Conservation (phyloP, 2,888 invertebrate genomes). For the Diaperis boleti region DNA sequence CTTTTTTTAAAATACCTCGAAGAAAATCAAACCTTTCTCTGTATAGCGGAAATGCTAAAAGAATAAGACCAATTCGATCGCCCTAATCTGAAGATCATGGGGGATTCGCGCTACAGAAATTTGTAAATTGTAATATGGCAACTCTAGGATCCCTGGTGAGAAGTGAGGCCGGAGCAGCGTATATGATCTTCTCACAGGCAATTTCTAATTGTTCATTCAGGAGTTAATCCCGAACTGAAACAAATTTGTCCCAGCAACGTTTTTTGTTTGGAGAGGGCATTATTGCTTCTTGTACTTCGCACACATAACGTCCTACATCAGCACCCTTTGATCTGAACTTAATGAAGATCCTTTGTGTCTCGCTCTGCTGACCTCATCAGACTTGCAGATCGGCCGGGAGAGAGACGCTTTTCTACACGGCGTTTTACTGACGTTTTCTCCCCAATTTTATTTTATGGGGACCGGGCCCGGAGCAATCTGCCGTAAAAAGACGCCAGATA, state of each 20-base stretch:
- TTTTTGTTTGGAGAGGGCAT: slow-evolving; percentile 10
- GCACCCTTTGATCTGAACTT: slow-evolving; percentile 43
- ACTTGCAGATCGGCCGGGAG: slow-evolving; percentile 44
- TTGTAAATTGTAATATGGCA: too few relatives aligned
- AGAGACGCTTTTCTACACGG: slow-evolving; percentile 28
- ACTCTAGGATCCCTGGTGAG: too few relatives aligned
- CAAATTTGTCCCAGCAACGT: slow-evolving; percentile 6
- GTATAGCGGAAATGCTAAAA: too few relatives aligned
- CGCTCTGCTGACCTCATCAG: slow-evolving; percentile 45
- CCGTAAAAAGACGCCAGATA: slow-evolving; percentile 49
- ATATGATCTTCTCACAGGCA: too few relatives aligned
- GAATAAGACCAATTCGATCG: too few relatives aligned
- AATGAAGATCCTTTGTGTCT: slow-evolving; percentile 43
- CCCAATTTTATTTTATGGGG: slow-evolving; percentile 48
- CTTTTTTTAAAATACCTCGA: too few relatives aligned
- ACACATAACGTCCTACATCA: slow-evolving; percentile 32
- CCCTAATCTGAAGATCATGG: too few relatives aligned
- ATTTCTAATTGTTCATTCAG: too few relatives aligned
- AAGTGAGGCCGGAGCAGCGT: too few relatives aligned
- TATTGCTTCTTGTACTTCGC: slow-evolving; percentile 30
- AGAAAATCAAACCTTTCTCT: too few relatives aligned
- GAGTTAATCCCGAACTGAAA: too few relatives aligned
- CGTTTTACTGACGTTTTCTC: slow-evolving; percentile 43
- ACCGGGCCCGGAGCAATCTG: slow-evolving; percentile 40
- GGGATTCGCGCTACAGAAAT: too few relatives aligned